phyloP scores from a whole-genome alignment of 2,888 invertebrate genomes.

The Ennomos erosarius region DNA sequence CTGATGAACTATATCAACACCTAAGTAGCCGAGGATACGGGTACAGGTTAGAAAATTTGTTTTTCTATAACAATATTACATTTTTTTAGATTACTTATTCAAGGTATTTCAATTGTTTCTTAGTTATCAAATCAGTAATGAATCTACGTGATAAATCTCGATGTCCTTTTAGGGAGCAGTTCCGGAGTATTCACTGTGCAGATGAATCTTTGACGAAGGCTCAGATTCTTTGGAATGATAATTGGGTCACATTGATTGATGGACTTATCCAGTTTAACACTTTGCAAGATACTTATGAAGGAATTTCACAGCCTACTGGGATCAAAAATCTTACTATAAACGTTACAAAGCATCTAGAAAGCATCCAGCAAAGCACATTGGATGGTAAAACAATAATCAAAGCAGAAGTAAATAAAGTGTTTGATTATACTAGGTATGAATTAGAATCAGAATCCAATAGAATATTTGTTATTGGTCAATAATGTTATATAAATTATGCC shows the following conservation, averaged over 20 bases:
- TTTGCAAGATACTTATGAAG: conserved; percentile 86
- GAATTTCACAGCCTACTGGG: conserved; percentile 86
- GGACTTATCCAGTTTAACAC: conserved; percentile 91
- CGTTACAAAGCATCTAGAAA: conserved; percentile 33
- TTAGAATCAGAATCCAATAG: no score
- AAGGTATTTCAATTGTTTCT: no score
- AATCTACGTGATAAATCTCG: no score
- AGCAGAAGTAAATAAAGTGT: conserved; percentile 42
- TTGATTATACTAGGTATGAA: conserved; percentile 49
- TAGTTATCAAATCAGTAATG: no score
- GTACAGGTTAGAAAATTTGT: no score
- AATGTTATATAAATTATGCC: no score
- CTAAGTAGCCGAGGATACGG: no score
- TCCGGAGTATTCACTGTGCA: conserved; percentile 52
- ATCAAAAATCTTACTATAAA: conserved; percentile 56
- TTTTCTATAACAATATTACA: no score
- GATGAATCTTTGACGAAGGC: conserved; percentile 58
- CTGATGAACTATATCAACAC: no score
- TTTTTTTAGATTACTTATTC: no score
- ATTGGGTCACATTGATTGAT: conserved; percentile 94
- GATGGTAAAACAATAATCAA: conserved; percentile 37
- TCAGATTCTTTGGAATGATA: conserved; percentile 86
- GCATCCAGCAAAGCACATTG: not conserved
- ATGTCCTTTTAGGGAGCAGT: conserved; percentile 52
- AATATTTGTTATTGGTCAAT: no score